Base-by-base conservation (phyloP, 2,797 vertebrate genomes). In the Lepidocolaptes lacrymiger region DNA sequence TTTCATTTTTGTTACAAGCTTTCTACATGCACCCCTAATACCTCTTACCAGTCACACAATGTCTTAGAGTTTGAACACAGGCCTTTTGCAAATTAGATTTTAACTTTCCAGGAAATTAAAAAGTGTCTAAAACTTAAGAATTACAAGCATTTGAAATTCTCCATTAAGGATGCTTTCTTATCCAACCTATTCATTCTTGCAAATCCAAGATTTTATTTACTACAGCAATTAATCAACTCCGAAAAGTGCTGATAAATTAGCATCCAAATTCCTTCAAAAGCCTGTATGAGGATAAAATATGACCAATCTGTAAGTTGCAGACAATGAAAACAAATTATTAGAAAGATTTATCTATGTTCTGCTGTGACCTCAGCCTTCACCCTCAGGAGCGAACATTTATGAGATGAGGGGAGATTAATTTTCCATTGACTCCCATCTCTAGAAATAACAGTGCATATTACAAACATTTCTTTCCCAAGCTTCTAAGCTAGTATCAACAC, bases 401-500 rank as follows among this genome's bases (percentile, higher is more conserved):
- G 69, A 41, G 44, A 74, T 28, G 12, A 66, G 26, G n/a, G 20
- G 14, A 69, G 58, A 86, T 58, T 58, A 73, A 88, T 80, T 80
- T 90, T 67, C 39, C n/a, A 69, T 77, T 62, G 89, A 62, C 69
- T 67, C 39, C 24, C 12, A 67, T 30, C 64, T 78, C 72, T 44
- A 79, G 80, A 91, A 82, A 69, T 48, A 81, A 85, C 9, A 30
- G n/a, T 62, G 32, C 49, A 54, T 39, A 58, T 68, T 36, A 37
- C 19, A 75, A 91, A 76, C 63, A 55, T 21, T 56, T 79, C 11
- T 86, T 94, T 97, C 85, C 85, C 80, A 96, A 36, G 8, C 76
- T 95, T 94, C 95, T 92, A 90, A 74, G 41, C 55, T 46, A 64
- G 4, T n/a, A 92, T 62, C 67, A 81, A 73, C 41, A 59, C 41